Conservation (phyloP, 1,140 invertebrate genomes). For the Drosophila eugracilis region DNA sequence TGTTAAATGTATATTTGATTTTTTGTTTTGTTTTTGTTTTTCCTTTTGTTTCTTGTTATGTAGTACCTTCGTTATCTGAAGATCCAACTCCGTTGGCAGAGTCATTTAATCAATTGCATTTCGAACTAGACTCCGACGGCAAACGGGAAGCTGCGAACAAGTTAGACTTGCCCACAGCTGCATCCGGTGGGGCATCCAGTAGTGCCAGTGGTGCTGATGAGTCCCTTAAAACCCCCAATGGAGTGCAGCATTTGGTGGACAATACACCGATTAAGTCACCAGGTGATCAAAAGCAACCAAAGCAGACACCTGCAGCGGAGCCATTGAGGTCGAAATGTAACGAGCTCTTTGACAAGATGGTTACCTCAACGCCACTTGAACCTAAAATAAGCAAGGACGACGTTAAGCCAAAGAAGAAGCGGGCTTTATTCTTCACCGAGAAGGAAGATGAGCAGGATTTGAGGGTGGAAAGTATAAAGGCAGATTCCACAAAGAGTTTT, state of each 20-base stretch:
- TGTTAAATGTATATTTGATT: slow-evolving; percentile 36
- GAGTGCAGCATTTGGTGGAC: slow-evolving; percentile 35
- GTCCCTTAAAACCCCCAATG: slow-evolving; percentile 67
- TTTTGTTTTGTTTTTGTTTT: slow-evolving; percentile 5
- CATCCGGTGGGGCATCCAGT: slow-evolving; percentile 13
- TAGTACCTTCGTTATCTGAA: slow-evolving; percentile 85
- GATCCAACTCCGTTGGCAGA: slow-evolving; percentile 84
- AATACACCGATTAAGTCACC: slow-evolving; percentile 44
- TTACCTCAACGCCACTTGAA: slow-evolving; percentile 69
- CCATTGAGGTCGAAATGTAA: slow-evolving; percentile 4
- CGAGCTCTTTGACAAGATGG: slow-evolving; percentile 52
- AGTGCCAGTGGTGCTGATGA: slow-evolving; percentile 44
- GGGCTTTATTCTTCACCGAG: slow-evolving; percentile 55
- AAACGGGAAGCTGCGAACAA: slow-evolving; percentile 38
- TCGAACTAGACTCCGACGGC: slow-evolving; percentile 78
- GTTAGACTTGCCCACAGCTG: slow-evolving; percentile 31
- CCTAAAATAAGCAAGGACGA: slow-evolving; percentile 9
- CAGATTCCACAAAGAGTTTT: slow-evolving; percentile 24
- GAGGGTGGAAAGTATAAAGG: slow-evolving; percentile 3
- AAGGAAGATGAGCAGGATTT: slow-evolving; percentile 26
- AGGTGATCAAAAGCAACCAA: slow-evolving; percentile 6
- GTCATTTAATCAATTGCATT: slow-evolving; percentile 80
- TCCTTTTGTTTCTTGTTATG: slow-evolving; percentile 32
- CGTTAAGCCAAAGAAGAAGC: slow-evolving; percentile 35
- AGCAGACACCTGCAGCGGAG: slow-evolving; percentile 5